phyloP scores from a whole-genome alignment of 2,888 invertebrate genomes.

The Cartodere bifasciata region DNA sequence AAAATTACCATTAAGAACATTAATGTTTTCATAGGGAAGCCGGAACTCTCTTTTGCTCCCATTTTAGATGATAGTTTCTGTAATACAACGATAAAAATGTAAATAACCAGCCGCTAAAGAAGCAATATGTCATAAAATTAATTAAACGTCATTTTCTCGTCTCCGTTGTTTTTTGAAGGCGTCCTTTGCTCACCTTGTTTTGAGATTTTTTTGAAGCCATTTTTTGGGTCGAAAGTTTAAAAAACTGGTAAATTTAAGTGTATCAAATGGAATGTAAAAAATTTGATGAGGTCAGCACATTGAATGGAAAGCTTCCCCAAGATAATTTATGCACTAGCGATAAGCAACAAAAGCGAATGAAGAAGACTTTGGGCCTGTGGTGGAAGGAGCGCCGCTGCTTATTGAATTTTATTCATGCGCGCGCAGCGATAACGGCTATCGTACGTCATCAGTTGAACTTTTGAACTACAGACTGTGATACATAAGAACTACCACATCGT shows the following conservation, averaged over 20 bases:
- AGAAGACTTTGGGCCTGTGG: too few species aligned
- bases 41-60: constrained; percentile 25
- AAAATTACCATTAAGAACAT: constrained; percentile 47
- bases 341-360: too few species aligned
- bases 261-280: not conserved
- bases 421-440: too few species aligned
- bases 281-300: not conserved
- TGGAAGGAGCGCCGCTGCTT: too few species aligned
- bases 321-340: too few species aligned
- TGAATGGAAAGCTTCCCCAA: constrained; percentile 1
- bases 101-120: not conserved
- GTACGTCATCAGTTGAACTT: too few species aligned
- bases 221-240: constrained; percentile 1
- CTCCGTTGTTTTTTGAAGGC: not conserved
- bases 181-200: constrained; percentile 10
- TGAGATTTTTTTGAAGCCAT: constrained; percentile 14
- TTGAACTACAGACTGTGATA: constrained; percentile 1
- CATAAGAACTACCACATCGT: not conserved
- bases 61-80: constrained; percentile 37
- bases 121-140: not conserved
- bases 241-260: not conserved
- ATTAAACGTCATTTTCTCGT: not conserved
- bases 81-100: constrained; percentile 17
- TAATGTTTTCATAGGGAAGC: constrained; percentile 53
- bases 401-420: too few species aligned